These are phyloP conservation scores for Drosophila rufa DNA, from an alignment of 1,140 invertebrate genomes.

Conservation along the genomic window DNA sequence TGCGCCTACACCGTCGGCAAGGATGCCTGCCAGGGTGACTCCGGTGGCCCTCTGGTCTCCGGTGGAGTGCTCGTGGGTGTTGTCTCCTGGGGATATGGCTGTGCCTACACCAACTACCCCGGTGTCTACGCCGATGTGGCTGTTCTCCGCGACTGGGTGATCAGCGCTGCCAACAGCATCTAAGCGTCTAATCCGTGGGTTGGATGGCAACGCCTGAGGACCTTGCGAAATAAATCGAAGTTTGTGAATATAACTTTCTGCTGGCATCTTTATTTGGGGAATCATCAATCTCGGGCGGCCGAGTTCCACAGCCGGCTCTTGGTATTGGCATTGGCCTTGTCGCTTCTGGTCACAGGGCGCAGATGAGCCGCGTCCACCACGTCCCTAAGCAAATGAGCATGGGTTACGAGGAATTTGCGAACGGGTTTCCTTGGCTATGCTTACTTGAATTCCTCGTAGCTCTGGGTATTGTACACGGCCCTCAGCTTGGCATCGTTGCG, in stretches of 20 bases:
- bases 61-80: conserved; percentile 85
- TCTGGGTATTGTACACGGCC: conserved; percentile 86
- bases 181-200: not conserved
- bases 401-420: not conserved
- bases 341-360: conserved; percentile 79
- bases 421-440: not conserved
- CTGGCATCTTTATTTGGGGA: conserved; percentile 43
- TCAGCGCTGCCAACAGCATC: not conserved
- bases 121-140: conserved; percentile 87
- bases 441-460: conserved; percentile 88
- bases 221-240: conserved; percentile 21
- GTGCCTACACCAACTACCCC: conserved; percentile 86
- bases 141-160: conserved; percentile 60
- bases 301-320: conserved; percentile 81
- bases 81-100: conserved; percentile 88
- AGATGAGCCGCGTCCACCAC: conserved; percentile 86
- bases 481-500: conserved; percentile 88
- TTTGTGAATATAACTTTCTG: not conserved
- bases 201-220: conserved; percentile 14
- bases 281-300: conserved; percentile 49
- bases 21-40: conserved; percentile 85
- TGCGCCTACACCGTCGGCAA: conserved; percentile 80
- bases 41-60: conserved; percentile 85
- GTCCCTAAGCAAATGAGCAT: conserved; percentile 64
- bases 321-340: conserved; percentile 81